Base-by-base conservation (phyloP, 2,797 vertebrate species). In the Gadopsis marmoratus region DNA sequence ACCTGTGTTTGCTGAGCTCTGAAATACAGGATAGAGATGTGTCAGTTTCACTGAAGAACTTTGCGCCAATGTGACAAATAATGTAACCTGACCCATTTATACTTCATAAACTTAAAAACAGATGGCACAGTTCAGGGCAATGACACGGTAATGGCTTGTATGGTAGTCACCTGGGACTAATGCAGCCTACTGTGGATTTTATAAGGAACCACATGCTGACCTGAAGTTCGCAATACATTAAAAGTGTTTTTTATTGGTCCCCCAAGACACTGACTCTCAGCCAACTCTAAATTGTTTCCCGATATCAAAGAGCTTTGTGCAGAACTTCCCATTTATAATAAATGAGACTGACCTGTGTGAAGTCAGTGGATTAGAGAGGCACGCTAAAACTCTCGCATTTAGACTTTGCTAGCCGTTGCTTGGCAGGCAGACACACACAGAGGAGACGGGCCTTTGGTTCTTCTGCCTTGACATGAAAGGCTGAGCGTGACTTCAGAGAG, bases 221-320 rank as follows among this genome's bases (percentile, higher is more conserved):
- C 83, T 86, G 77, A 86, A 87, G 71, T 89, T 86, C 21, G 23
- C 81, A 85, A 86, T 72, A 85, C 87, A 84, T 86, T 86, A 80
- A 88, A 87, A 89, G 76, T 70, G 54, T 79, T 88, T 85, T 86
- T 88, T 86, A 92, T 88, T 86, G 69, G 66, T 88, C 84, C 81
- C 84, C 26, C 29, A 64, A 80, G 83, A 84, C 82, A 69, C 11
- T 50, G 69, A 88, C 78, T 84, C 77, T 83, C 61, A 83, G 90
- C 83, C 82, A 83, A 71, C 56, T 84, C 78, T 73, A 84, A 89
- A 91, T 86, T 85, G 86, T 92, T 93, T 93, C 91, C 90, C 45
- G 70, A 92, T 90, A 92, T 91, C 84, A 89, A 89, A 91, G 83
- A 72, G 73, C 86, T 80, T 74, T 87, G 81, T 71, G 29, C 60